phyloP scores from a whole-genome alignment of 2,888 invertebrate species.

The Cabera pusaria region DNA sequence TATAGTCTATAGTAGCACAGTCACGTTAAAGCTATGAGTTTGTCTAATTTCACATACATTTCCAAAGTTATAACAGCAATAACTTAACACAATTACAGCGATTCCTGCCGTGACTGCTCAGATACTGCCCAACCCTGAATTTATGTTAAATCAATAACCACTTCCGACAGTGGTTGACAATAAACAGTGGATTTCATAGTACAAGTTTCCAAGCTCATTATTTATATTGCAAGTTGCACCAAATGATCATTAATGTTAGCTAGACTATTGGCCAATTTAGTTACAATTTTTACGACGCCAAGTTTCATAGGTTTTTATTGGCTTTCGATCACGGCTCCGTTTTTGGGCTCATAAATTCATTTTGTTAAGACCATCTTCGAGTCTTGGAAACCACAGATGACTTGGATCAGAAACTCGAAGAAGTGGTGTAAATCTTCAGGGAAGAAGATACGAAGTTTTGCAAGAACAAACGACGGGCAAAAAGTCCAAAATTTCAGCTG shows the following conservation, averaged over 20 bases:
- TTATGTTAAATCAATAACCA: slow-evolving; percentile 17
- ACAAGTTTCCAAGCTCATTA: slow-evolving; percentile 26
- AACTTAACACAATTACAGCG: background rate
- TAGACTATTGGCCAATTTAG: slow-evolving; percentile 16
- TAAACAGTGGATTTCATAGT: slow-evolving; percentile 27
- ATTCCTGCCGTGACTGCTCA: slow-evolving; percentile 1
- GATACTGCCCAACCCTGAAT: slow-evolving; percentile 9
- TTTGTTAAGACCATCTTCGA: slow-evolving; percentile 15
- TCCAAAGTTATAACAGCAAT: background rate
- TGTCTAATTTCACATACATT: too few relatives aligned
- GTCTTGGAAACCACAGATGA: too few relatives aligned
- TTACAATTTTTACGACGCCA: slow-evolving; percentile 22
- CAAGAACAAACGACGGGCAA: too few relatives aligned
- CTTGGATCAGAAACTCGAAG: too few relatives aligned
- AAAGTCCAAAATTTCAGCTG: too few relatives aligned
- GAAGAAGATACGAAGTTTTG: too few relatives aligned
- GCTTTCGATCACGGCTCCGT: slow-evolving; percentile 22
- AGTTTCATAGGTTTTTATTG: slow-evolving; percentile 27
- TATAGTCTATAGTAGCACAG: too few relatives aligned
- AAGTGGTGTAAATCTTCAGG: too few relatives aligned
- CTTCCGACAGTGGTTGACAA: slow-evolving; percentile 20
- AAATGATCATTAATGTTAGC: slow-evolving; percentile 20
- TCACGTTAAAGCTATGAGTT: too few relatives aligned
- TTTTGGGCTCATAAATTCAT: slow-evolving; percentile 19
- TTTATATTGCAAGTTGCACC: slow-evolving; percentile 28